Evolutionary conservation across 2,888 invertebrate species (phyloP), one percentile per base, ranked within the genome.

Genomic region (Rhorus exstirpatorius): DNA sequence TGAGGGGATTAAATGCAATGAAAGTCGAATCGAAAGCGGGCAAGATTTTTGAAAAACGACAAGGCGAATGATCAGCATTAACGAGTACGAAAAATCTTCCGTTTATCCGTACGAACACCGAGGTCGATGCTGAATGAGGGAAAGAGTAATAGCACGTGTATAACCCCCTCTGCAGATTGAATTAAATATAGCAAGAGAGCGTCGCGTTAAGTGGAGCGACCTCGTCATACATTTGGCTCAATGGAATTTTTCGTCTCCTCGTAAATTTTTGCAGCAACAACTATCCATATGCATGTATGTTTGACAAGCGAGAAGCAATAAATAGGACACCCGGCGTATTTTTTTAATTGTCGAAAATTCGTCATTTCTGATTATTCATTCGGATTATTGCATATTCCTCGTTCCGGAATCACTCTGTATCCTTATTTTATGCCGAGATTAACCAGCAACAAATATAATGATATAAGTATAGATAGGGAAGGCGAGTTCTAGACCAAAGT

Each of bases 141-240:
- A 68, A 55, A 55, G 55, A 75, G 75, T 55, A 55, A 75, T 46
- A 55, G 53, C 63, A 14, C 46, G 79, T 75, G 75, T 61, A 46
- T 38, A 63, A 44, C 17, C 21, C 10, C 10, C 41, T 55, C 10
- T 51, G 44, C 63, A n/a, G 38, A 38, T 44, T 71, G 71, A 83
- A 83, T 83, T 80, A 84, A 83, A 84, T 83, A 79, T 80, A 84
- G 83, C 74, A 70, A 77, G 71, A 70, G 49, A 76, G 70, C 51
- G 60, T 75, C 58, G 61, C 77, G 74, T 80, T 70, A 80, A 84
- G 83, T 84, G 75, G 80, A 79, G 75, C 83, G 63, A 58, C 83
- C 80, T 84, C 80, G 80, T 84, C 80, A 70, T 76, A 76, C 70
- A 65, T 80, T 80, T 19, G 70, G 80, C 80, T 49, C 80, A 55